Base-by-base conservation (phyloP, 1,140 invertebrate genomes). In the Heliconius nattereri region DNA sequence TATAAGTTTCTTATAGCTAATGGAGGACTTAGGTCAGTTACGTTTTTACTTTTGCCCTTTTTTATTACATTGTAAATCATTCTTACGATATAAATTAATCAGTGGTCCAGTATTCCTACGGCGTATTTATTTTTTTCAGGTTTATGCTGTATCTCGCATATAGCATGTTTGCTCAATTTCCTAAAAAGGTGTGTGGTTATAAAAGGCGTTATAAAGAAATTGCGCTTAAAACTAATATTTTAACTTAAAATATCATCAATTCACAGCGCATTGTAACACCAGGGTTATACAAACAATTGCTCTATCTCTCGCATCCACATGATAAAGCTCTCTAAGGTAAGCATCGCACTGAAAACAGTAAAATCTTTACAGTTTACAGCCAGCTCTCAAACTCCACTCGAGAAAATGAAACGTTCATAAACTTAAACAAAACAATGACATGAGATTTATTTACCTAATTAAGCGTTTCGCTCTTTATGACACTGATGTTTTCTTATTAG, bases 381-480 rank as follows among this genome's bases (percentile, higher is more conserved):
- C 75, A 45, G 76, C 81, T 85, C 79, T 76, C 81, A 81, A 84
- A 81, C 82, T 75, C 73, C 81, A 82, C 81, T 89, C 79, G 78
- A 76, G 81, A 83, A 83, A 87, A 87, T 85, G 81, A 88, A 86
- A 85, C 81, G 84, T 85, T 87, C 86, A 80, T 89, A 91, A 90
- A 88, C 79, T 85, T 85, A 86, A 45, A 84, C 83, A 82, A 78
- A 83, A 81, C 85, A 85, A 88, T 87, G 85, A 87, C 83, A 81
- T 83, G 76, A 84, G 85, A 82, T 85, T 87, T 86, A 86, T 88
- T 89, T 86, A 84, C 78, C 81, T 84, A 85, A 86, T 85, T 85
- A 80, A 76, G 75, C n/a, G 54, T 77, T 77, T 77, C 13, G 60
- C n/a, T 23, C 75, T 76, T 80, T 76, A 76, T 76, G n/a, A 74